Base-by-base conservation (phyloP, 2,888 invertebrate genomes). In the Trissolcus brochymenae region DNA sequence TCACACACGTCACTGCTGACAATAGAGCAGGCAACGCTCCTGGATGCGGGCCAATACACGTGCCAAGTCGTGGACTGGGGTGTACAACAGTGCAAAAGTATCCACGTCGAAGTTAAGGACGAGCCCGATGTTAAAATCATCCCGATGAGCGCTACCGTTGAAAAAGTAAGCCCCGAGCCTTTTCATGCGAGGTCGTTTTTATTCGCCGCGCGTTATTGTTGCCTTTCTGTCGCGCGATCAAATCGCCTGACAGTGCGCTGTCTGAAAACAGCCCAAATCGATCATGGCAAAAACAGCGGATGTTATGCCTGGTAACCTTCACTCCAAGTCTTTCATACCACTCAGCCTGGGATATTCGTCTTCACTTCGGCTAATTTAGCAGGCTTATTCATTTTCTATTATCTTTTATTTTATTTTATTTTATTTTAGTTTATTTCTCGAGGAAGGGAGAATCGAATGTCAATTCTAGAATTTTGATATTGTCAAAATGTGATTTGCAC, bases 1-100 rank as follows among this genome's bases (percentile, higher is more conserved):
- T 89, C 91, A 81, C 92, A 92, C 84, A 94, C 94, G 82, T 94
- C 95, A 0, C 90, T 94, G 41, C 89, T 96, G 79, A 94, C 93
- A 0, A 92, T 96, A 65, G 93, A 93, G 13, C 92, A 92, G 79
- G 94, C 95, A 0, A 92, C 92, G 74, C 89, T 90, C 19, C 90
- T 93, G 41, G 96, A 96, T 84, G 92, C 93, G 19, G 96, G 96
- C 16, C 91, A 92, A 70, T 96, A 95, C 91, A 94, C 94, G 2
- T 96, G 96, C 87, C 93, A 94, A 84, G 94, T 93, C 29, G 91
- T 92, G 64, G 94, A 94, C 84, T 93, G 92, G 83, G 93, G 92
- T n/a, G 89, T 93, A 56, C 91, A 94, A 79, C 92, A 94, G 76
- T 95, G 95, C 86, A 91, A 92, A 79, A 92, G 93, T 57, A 88